Evolutionary conservation across 2,113 vertebrate species (phyloP).

Genomic region (Pyxicephalus adspersus): DNA sequence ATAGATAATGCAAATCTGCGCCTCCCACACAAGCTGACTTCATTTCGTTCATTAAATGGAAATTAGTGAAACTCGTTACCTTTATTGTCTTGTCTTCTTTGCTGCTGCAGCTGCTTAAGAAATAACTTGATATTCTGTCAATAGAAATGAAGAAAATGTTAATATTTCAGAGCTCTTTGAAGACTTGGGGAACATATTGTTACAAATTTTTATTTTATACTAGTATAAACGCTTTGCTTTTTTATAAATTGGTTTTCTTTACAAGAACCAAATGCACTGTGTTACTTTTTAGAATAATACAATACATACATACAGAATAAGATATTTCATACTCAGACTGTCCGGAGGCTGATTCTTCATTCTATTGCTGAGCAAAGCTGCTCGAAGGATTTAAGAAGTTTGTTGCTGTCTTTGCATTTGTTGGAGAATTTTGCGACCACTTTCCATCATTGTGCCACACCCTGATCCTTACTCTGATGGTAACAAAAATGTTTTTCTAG

Average conservation of each 20-base stretch:
- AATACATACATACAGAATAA: too few relatives aligned
- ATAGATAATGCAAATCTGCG: conserved; percentile 33
- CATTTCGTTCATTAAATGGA: conserved; percentile 39
- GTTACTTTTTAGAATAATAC: too few relatives aligned
- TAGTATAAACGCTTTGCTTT: background rate
- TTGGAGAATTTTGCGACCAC: too few relatives aligned
- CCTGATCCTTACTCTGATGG: too few relatives aligned
- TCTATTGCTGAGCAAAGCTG: too few relatives aligned
- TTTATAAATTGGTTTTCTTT: background rate
- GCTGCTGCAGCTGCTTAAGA: conserved; percentile 26
- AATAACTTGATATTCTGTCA: conserved; percentile 16
- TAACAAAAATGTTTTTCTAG: too few relatives aligned
- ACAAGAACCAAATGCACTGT: background rate
- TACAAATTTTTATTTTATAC: background rate
- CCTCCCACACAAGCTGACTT: conserved; percentile 30
- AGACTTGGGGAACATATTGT: background rate
- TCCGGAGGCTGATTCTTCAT: too few relatives aligned
- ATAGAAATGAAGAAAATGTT: background rate
- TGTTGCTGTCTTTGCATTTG: too few relatives aligned
- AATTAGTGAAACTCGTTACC: conserved; percentile 46
- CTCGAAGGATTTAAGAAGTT: too few relatives aligned
- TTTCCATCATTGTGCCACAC: too few relatives aligned
- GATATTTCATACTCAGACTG: too few relatives aligned
- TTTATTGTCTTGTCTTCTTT: conserved; percentile 25
- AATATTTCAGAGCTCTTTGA: background rate